Base-by-base conservation (phyloP, 2,888 invertebrate species). In the Drosophila peninsularis region DNA sequence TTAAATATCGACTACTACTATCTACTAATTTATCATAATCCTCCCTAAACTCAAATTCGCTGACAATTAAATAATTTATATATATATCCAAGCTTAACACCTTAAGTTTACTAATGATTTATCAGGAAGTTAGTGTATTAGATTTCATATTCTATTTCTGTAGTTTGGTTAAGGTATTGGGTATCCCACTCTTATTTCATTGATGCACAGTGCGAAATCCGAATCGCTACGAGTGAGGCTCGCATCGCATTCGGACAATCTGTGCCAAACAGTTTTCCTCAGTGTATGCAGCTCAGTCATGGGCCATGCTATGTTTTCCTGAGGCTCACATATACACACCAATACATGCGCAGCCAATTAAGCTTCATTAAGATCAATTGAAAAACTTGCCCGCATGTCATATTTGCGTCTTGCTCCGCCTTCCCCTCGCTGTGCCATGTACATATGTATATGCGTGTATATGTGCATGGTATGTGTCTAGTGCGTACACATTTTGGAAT, bases 281-380 rank as follows among this genome's bases (percentile, higher is more conserved):
- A 72, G 80, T 82, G 80, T 63, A 73, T 17, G 9, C 36, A 30
- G 32, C 52, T 63, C 60, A 62, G 74, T 73, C 64, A 74, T 70
- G 69, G 64, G 74, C 62, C 60, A 53, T 41, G n/a, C 42, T 62
- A 49, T 74, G 37, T 58, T 56, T 62, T 49, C 54, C 47, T 58
- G 47, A 70, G 37, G 56, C 56, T 62, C 68, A 67, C 86, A 79
- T 47, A 47, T 37, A 79, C 56, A 62, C 64, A 85, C 79, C 68
- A 82, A 90, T 75, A 92, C 91, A 84, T 52, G 47, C 61, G 72
- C 84, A 88, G 63, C 67, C 91, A 92, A 92, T 92, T 92, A 91
- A 92, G 90, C 89, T 89, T 92, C 88, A 88, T 92, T 92, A 91
- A 92, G 88, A 90, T 90, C 91, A 92, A 92, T 92, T 92, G 90